phyloP scores from a whole-genome alignment of 2,888 invertebrate species.

The Patella pellucida region DNA sequence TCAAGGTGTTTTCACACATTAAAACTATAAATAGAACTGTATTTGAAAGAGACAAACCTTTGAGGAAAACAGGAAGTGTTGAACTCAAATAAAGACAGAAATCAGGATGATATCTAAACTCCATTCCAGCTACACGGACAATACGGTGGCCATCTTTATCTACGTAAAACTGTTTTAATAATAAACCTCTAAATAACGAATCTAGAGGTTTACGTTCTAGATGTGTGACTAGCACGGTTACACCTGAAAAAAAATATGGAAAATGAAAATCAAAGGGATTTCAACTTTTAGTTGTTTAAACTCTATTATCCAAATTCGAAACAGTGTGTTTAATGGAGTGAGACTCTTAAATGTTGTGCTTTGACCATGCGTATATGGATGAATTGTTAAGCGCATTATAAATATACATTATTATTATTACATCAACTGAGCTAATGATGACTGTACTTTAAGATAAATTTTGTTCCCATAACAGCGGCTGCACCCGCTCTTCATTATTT shows the following conservation, averaged over 20 bases:
- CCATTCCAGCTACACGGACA: conserved; percentile 56
- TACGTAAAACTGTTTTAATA: conserved; percentile 62
- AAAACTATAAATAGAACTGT: too few species aligned
- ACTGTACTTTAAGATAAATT: too few species aligned
- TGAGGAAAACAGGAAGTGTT: conserved; percentile 61
- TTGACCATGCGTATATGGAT: too few species aligned
- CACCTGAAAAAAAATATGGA: conserved; percentile 46
- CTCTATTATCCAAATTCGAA: too few species aligned
- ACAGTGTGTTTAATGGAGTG: too few species aligned
- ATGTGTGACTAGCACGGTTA: conserved; percentile 65
- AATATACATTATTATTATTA: too few species aligned
- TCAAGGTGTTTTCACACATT: too few species aligned
- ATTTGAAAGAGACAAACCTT: conserved; percentile 46
- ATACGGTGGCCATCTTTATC: conserved; percentile 60
- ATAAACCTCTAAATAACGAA: conserved; percentile 56
- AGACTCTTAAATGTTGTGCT: too few species aligned
- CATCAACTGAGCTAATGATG: too few species aligned
- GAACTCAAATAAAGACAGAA: conserved; percentile 67
- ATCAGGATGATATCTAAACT: conserved; percentile 59
- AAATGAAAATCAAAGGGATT: not conserved
- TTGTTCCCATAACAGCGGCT: too few species aligned
- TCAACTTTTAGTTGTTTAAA: not conserved
- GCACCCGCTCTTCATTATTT: too few species aligned
- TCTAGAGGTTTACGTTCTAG: conserved; percentile 64
- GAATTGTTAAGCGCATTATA: too few species aligned